Evolutionary conservation across 2,888 invertebrate species (phyloP).

Genomic region (Allygus modestus): DNA sequence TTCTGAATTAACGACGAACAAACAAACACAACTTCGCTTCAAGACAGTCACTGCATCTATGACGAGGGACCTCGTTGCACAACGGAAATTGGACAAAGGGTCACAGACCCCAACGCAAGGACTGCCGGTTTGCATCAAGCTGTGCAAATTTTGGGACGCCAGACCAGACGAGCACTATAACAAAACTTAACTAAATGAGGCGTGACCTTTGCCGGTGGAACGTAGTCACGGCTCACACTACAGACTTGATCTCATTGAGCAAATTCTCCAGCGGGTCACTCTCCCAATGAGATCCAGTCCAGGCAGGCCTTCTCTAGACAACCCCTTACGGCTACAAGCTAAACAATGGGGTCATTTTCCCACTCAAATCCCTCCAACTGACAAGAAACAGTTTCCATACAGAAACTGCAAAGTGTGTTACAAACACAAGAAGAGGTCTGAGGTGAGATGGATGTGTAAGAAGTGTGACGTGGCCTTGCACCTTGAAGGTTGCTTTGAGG

Average conservation of each 20-base stretch:
- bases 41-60: no score
- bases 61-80: no score
- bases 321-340: conserved; percentile 24
- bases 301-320: not conserved
- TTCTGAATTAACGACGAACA: no score
- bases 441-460: conserved; percentile 31
- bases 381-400: conserved; percentile 21
- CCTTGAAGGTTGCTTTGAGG: conserved; percentile 1
- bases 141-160: no score
- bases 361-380: conserved; percentile 45
- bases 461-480: conserved; percentile 15
- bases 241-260: conserved; percentile 5
- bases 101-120: no score
- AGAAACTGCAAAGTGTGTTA: conserved; percentile 35
- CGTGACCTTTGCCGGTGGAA: no score
- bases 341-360: no score
- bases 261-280: not conserved
- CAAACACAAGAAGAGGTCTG: conserved; percentile 36
- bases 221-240: not conserved
- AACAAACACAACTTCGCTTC: no score
- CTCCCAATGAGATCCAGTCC: not conserved
- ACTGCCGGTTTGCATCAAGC: no score
- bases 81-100: no score
- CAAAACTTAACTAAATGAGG: no score
- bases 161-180: no score